Conservation (phyloP, 92 coral and sea anemone species). For the Chrysogorgia sp. region DNA sequence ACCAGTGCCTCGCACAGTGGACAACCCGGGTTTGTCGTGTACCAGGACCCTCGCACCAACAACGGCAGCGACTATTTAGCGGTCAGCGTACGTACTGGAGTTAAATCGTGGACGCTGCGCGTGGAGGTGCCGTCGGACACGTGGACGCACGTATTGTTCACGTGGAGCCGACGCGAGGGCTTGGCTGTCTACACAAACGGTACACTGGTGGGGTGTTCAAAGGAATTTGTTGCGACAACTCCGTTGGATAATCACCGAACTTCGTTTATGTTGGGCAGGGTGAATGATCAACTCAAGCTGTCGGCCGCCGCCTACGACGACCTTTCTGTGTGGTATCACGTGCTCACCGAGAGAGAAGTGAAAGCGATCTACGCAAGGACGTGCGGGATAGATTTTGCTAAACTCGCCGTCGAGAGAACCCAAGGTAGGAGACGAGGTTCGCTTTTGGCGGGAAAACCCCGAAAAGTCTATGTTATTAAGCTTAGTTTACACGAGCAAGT, state of each 20-base stretch:
- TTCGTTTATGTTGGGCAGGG: constrained; percentile 66
- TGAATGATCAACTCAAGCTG: constrained; percentile 59
- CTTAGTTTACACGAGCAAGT: too few species aligned
- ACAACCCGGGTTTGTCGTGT: constrained; percentile 81
- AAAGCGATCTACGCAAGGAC: constrained; percentile 77
- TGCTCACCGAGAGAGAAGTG: constrained; percentile 73
- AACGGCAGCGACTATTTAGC: constrained; percentile 70
- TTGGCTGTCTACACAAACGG: constrained; percentile 80
- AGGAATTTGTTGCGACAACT: constrained; percentile 49
- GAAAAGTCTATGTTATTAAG: too few species aligned
- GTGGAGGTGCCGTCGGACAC: constrained; percentile 77
- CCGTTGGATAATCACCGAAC: constrained; percentile 64
- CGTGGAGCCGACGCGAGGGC: constrained; percentile 88
- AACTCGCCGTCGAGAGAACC: constrained; percentile 13
- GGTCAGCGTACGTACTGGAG: constrained; percentile 85
- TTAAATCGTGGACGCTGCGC: constrained; percentile 82
- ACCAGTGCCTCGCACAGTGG: constrained; percentile 84
- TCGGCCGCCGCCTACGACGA: constrained; percentile 81
- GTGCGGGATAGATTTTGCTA: constrained; percentile 56
- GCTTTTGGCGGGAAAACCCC: not conserved
- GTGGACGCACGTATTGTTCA: constrained; percentile 90
- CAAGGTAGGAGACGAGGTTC: constrained; percentile 14
- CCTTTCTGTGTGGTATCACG: constrained; percentile 83
- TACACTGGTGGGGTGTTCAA: constrained; percentile 61
- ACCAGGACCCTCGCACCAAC: constrained; percentile 72